Base-by-base conservation (phyloP, 2,888 invertebrate species). In the Spodoptera picta region DNA sequence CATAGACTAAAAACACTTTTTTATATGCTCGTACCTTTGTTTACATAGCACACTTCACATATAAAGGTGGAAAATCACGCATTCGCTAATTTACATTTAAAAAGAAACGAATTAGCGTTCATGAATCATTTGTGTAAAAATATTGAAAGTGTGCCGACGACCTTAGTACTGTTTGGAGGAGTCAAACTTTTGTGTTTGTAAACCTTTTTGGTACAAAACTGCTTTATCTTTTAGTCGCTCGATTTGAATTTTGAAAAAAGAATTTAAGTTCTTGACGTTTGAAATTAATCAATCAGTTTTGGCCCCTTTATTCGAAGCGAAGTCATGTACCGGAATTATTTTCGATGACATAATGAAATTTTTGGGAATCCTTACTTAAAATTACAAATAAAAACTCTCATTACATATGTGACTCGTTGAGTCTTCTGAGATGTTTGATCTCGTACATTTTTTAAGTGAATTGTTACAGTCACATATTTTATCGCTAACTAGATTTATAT, bases 71-170 rank as follows among this genome's bases (percentile, higher is more conserved):
- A 82, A 82, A 80, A 80, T 65, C 60, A 46, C 51, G 60, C 68
- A 65, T 59, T 55, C 64, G 73, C 72, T 77, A 75, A 82, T 84
- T 85, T 82, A 69, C 83, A 85, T 84, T 65, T 75, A 75, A 83
- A 82, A 77, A 80, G 73, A 75, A 62, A 63, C 74, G 52, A 79
- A 83, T 82, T 82, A 78, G 73, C 79, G 56, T 50, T 58, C 11
- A 55, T 77, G 75, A 80, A 59, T 81, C 80, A 80, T 49, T 75
- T 45, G 52, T 58, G 52, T 50, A 70, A 60, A 73, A 72, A 60
- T 64, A 53, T 12, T 47, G 50, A 74, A 85, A 75, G 64, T 86
- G 63, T 83, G 78, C 70, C 80, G 64, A 83, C 60, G 83, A 82
- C 83, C 81, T 60, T 55, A 52, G 53, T 48, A 0, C 42, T n/a